These are phyloP conservation scores for Tokudaia muenninki DNA, from an alignment of 2,797 vertebrate species.

Conservation along the genomic window DNA sequence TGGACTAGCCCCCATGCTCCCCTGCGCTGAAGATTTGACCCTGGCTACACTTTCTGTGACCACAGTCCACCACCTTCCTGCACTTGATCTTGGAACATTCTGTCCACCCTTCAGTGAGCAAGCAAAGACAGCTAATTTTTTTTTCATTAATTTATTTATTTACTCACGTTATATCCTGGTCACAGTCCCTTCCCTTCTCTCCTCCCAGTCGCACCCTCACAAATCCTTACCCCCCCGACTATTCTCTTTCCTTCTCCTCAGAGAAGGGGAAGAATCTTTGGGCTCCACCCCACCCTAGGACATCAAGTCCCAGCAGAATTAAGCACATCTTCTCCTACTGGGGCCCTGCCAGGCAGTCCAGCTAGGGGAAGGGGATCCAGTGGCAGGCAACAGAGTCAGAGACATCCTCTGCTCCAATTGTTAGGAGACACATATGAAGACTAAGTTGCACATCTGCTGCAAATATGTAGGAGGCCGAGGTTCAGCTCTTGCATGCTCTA, in stretches of 20 bases:
- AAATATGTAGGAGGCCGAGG: background rate
- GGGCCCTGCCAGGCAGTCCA: background rate
- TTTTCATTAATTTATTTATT: background rate
- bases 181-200: background rate
- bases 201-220: background rate
- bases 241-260: background rate
- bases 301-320: too few relatives aligned
- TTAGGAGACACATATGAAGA: background rate
- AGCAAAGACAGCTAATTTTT: background rate
- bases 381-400: background rate
- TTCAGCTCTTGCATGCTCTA: background rate
- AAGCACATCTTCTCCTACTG: background rate
- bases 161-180: background rate
- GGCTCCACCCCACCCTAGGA: background rate
- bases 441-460: background rate
- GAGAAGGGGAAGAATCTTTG: background rate
- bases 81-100: slow-evolving; percentile 37
- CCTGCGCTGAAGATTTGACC: slow-evolving; percentile 70
- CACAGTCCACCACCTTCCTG: slow-evolving; percentile 69
- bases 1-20: slow-evolving; percentile 72
- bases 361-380: background rate
- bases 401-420: background rate
- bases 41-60: slow-evolving; percentile 72
- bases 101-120: slow-evolving; percentile 59
- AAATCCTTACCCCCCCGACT: background rate